Evolutionary conservation across 2,113 vertebrate species (phyloP).

Genomic region (Uropsilus gracilis): DNA sequence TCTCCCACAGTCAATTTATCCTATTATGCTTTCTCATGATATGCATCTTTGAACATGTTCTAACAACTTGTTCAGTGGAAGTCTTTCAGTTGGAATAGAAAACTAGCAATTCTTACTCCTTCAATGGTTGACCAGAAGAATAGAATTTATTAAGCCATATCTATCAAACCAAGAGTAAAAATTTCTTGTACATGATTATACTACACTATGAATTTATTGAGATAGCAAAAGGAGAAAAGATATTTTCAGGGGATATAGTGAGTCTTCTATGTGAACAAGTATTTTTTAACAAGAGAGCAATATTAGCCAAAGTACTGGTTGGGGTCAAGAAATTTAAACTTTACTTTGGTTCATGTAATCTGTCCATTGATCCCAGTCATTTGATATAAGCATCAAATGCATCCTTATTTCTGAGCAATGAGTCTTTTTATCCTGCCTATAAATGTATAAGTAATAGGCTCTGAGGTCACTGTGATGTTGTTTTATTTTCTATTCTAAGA

Average conservation of each 20-base stretch:
- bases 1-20: slow-evolving; percentile 56
- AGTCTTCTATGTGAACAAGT: not conserved
- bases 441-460: not conserved
- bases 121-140: slow-evolving; percentile 4
- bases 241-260: not conserved
- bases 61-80: slow-evolving; percentile 67
- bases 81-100: slow-evolving; percentile 55
- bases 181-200: slow-evolving; percentile 37
- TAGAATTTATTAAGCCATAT: slow-evolving; percentile 55
- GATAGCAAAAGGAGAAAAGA: not conserved
- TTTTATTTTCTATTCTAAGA: not conserved
- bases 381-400: not conserved
- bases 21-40: slow-evolving; percentile 43
- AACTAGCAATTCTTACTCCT: slow-evolving; percentile 60
- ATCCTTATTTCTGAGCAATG: not conserved
- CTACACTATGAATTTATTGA: slow-evolving; percentile 31
- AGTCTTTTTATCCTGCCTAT: not conserved
- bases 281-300: not conserved
- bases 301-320: not conserved
- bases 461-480: not conserved
- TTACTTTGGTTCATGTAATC: not conserved
- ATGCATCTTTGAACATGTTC: slow-evolving; percentile 70
- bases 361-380: not conserved
- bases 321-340: not conserved
- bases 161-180: slow-evolving; percentile 44